These are phyloP conservation scores for Chloropsis cyanopogon DNA, from an alignment of 2,113 vertebrate genomes.

Conservation along the genomic window DNA sequence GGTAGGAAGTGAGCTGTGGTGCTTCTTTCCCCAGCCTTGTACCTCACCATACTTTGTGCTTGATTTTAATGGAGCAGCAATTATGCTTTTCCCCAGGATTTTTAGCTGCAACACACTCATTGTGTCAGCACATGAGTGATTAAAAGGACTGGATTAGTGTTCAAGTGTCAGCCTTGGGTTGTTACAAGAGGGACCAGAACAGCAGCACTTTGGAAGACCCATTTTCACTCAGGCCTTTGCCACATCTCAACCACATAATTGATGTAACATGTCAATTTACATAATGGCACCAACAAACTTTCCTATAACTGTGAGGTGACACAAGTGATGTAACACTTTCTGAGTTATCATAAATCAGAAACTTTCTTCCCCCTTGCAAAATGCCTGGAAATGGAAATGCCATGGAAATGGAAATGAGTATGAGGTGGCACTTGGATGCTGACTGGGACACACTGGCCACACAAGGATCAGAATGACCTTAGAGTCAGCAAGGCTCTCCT, in stretches of 20 bases:
- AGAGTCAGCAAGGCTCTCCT: neutral
- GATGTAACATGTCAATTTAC: neutral
- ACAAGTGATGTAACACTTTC: neutral
- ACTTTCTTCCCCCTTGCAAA: neutral
- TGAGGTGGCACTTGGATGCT: neutral
- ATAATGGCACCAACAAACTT: neutral
- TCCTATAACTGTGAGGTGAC: neutral
- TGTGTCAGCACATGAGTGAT: neutral
- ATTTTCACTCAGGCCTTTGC: neutral
- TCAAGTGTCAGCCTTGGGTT: neutral
- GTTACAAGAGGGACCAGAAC: neutral
- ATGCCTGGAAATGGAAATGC: neutral
- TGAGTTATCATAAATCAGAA: neutral
- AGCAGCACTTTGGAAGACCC: neutral
- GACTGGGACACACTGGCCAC: neutral
- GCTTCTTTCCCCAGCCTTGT: fast-evolving
- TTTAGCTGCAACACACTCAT: neutral
- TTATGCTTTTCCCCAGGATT: neutral
- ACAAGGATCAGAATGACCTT: neutral
- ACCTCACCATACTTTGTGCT: neutral
- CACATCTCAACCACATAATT: neutral
- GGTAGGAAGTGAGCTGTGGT: neutral
- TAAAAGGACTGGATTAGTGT: neutral
- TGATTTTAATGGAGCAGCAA: neutral
- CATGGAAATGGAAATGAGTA: neutral